phyloP scores from a whole-genome alignment of 2,797 vertebrate genomes.

The Coregonus ussuriensis region DNA sequence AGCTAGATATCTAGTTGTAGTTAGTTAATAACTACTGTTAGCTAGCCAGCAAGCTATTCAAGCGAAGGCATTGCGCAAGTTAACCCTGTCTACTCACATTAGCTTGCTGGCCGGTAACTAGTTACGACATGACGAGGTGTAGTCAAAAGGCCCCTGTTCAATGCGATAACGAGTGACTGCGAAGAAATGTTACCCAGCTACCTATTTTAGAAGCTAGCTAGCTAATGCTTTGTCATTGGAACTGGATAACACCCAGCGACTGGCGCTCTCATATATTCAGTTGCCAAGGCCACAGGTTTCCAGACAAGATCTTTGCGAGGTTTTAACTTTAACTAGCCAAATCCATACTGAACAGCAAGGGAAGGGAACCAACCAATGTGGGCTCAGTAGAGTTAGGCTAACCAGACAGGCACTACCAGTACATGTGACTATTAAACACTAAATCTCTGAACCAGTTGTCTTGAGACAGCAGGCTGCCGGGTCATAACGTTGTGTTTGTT shows the following conservation, averaged over 20 bases:
- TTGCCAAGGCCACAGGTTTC: not conserved
- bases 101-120: not conserved
- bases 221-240: conserved; percentile 64
- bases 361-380: not conserved
- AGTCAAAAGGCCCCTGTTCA: not conserved
- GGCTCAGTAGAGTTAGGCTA: not conserved
- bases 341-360: not conserved
- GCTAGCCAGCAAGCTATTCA: no score
- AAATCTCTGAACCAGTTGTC: not conserved
- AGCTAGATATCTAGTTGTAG: not conserved
- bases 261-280: not conserved
- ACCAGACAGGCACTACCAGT: not conserved
- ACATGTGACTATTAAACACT: no score
- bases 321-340: not conserved
- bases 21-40: no score
- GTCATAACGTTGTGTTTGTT: not conserved
- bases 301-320: not conserved
- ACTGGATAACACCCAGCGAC: conserved; percentile 48
- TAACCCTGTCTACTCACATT: not conserved
- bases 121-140: not conserved
- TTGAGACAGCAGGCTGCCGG: no score
- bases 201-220: conserved; percentile 3
- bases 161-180: not conserved
- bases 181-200: not conserved
- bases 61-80: not conserved